A percentile compares a stretch with the other conserved stretches of the same genome.
Evolutionary conservation across 2,888 invertebrate species (phyloP).

Genomic region (Sacculina carcini): DNA sequence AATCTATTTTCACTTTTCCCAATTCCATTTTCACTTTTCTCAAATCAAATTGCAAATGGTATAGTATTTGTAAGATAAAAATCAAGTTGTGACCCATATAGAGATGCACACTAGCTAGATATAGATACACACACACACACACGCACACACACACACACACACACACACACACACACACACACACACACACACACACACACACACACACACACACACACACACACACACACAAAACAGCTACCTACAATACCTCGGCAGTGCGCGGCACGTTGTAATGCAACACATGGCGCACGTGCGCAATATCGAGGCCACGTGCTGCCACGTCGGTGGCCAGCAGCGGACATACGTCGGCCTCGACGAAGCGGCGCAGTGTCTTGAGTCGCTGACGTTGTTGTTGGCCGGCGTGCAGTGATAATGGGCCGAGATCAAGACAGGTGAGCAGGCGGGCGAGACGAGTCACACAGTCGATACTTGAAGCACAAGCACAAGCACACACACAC

Average conservation of each 20-base stretch:
- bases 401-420: constrained; percentile 32
- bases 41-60: no score
- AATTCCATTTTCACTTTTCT: no score
- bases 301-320: constrained; percentile 86
- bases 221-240: not conserved
- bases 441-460: constrained; percentile 40
- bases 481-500: no score
- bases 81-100: not conserved
- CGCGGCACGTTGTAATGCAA: constrained; percentile 66
- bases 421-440: constrained; percentile 38
- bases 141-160: not conserved
- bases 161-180: not conserved
- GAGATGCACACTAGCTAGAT: not conserved
- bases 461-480: constrained; percentile 42
- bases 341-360: constrained; percentile 37
- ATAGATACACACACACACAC: not conserved
- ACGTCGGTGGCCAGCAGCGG: constrained; percentile 80
- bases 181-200: not conserved
- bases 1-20: no score
- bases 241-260: constrained; percentile 12
- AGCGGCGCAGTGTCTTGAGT: constrained; percentile 69
- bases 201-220: not conserved
- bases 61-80: not conserved
- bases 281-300: constrained; percentile 75
- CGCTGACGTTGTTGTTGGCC: constrained; percentile 79